Evolutionary conservation across 1,140 invertebrate genomes (phyloP), one percentile per base, ranked within the genome.

Genomic region (Drosophila parabipectinata): DNA sequence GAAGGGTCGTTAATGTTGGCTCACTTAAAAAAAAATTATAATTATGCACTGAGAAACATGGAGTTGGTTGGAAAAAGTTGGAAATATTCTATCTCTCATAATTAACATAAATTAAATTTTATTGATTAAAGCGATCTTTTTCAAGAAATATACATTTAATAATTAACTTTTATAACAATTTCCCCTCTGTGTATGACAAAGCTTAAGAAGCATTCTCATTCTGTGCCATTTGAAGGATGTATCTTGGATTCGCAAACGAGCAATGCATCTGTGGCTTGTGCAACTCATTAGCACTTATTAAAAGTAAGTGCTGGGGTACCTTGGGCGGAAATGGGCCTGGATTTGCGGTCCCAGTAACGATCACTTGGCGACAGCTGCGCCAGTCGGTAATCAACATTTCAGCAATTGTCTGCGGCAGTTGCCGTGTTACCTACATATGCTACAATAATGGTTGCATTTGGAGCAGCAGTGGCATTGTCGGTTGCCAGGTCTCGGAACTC

Each of bases 201-300:
- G 34, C 37, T 41, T 28, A 15, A 21, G 37, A 55, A 10, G 14
- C 15, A 21, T 21, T 48, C 8, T 32, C 9, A 15, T 37, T 34
- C 57, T 37, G 30, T 7, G 45, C n/a, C n/a, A 15, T 14, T 39
- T 21, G 44, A 59, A 61, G 56, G 30, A 60, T 48, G 14, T 32
- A 64, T 50, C 54, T 50, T 15, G 2, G 21, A 39, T 24, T 44
- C 59, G 51, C 37, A 45, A 55, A 24, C 14, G 56, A 34, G 32
- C 57, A 18, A 41, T 57, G 58, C 51, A n/a, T n/a, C 37, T 68
- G 50, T 34, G 67, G 52, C 56, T 76, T 87, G 75, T 71, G 82
- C 78, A 88, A 88, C 83, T 88, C 83, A 88, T 88, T 88, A 88
- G 83, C 83, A 88, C 83, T 88, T 88, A 79, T 88, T 88, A 88